Conservation (phyloP, 2,888 invertebrate species). For the Apotomis capreana region DNA sequence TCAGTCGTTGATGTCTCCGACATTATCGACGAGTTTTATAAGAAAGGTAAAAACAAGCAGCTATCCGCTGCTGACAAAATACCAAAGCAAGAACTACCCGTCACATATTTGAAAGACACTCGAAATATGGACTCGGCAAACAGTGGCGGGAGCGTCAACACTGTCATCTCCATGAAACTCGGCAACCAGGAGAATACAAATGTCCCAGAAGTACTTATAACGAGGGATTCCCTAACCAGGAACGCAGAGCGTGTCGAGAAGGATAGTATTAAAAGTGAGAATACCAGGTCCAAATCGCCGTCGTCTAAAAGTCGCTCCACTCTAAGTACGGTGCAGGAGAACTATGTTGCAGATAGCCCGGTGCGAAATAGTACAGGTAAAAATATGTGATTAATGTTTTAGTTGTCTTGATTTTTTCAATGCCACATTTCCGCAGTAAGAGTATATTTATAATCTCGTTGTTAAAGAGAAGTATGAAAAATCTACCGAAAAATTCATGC, state of each 20-base stretch:
- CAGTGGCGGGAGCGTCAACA: conserved; percentile 65
- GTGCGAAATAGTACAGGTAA: conserved; percentile 63
- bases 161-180: conserved; percentile 63
- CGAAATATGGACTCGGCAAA: conserved; percentile 63
- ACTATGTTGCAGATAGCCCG: conserved; percentile 62
- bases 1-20: conserved; percentile 69
- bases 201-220: conserved; percentile 58
- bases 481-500: no score
- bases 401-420: conserved; percentile 4
- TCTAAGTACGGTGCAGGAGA: conserved; percentile 72
- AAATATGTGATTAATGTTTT: neutral
- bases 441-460: neutral
- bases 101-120: conserved; percentile 63
- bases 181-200: conserved; percentile 50
- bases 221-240: conserved; percentile 48
- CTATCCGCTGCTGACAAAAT: conserved; percentile 58
- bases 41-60: conserved; percentile 60
- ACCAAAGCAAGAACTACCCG: conserved; percentile 52
- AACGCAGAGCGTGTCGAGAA: conserved; percentile 40
- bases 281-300: conserved; percentile 65
- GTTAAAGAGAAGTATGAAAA: no score
- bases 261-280: conserved; percentile 47
- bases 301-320: conserved; percentile 72
- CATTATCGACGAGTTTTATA: conserved; percentile 64
- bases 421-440: neutral